Evolutionary conservation across 2,113 vertebrate species (phyloP).

Genomic region (Passer montanus): DNA sequence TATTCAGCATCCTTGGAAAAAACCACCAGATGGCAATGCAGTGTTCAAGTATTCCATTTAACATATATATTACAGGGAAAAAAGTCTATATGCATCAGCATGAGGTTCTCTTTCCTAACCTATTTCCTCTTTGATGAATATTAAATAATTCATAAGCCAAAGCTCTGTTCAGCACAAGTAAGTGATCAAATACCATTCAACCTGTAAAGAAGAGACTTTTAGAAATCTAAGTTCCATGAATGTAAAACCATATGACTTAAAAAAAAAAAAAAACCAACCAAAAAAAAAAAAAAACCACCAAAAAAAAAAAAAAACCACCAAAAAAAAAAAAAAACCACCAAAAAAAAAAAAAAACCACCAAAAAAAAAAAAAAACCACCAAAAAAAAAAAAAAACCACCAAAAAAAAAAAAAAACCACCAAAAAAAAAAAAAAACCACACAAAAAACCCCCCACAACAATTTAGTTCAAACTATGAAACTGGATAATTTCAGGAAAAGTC

Average conservation of each 20-base stretch:
- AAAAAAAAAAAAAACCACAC: background rate
- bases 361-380: background rate
- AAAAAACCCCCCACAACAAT: background rate
- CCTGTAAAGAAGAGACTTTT: background rate
- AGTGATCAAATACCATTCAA: constrained; percentile 6
- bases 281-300: background rate
- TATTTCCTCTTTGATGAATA: constrained; percentile 28
- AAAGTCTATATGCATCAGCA: background rate
- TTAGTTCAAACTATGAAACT: background rate
- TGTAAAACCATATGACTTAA: background rate
- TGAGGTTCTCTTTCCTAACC: constrained; percentile 8
- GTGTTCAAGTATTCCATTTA: constrained; percentile 53
- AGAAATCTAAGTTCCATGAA: background rate
- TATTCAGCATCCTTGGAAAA: constrained; percentile 30
- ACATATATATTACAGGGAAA: background rate
- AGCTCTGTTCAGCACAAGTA: background rate
- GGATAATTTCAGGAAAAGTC: background rate
- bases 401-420: background rate
- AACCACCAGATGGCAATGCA: constrained; percentile 74
- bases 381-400: background rate
- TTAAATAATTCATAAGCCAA: constrained; percentile 24
- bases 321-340: no score
- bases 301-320: background rate
- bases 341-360: background rate
- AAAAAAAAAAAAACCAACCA: background rate